Base-by-base conservation (phyloP, 2,888 invertebrate species). In the Drosophila cognata region DNA sequence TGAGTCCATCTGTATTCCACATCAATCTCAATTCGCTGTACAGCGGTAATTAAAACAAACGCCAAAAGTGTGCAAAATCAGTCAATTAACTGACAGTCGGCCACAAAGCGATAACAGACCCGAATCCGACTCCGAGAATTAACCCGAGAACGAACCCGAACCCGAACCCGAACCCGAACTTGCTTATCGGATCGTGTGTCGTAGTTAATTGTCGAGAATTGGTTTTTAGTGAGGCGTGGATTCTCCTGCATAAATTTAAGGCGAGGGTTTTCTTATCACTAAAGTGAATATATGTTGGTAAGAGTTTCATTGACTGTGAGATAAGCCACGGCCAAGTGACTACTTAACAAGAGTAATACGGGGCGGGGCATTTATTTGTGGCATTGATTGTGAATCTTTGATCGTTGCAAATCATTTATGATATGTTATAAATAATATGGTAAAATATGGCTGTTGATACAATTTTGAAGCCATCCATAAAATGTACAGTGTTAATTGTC, bases 1-100 rank as follows among this genome's bases (percentile, higher is more conserved):
- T 36, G n/a, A 29, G n/a, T 52, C 62, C 69, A 70, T 88, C 70
- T 75, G 71, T 60, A 84, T 82, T 69, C 67, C 74, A 73, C 82
- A 90, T 90, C 85, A 90, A 88, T 88, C 89, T 90, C 81, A 81
- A 90, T 84, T 71, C 74, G 18, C 52, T 6, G 29, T 48, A 65
- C 31, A 50, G 13, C 38, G 25, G 41, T 52, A 77, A 80, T 71
- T 74, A 74, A 59, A 70, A 41, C 62, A 62, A 68, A 69, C 56
- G 61, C 41, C 63, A 69, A 51, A 58, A 53, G 61, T 57, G 63
- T 62, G 70, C 62, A 72, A 69, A 67, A 62, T 63, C 78, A 86
- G 70, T 38, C 78, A 90, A 87, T 89, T 89, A 87, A 74, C 71
- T 69, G 55, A 55, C 28, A 61, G 53, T 57, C 56, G 31, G 31